Evolutionary conservation across 2,113 vertebrate genomes (phyloP).

Genomic region (Entomyzon cyanotis): DNA sequence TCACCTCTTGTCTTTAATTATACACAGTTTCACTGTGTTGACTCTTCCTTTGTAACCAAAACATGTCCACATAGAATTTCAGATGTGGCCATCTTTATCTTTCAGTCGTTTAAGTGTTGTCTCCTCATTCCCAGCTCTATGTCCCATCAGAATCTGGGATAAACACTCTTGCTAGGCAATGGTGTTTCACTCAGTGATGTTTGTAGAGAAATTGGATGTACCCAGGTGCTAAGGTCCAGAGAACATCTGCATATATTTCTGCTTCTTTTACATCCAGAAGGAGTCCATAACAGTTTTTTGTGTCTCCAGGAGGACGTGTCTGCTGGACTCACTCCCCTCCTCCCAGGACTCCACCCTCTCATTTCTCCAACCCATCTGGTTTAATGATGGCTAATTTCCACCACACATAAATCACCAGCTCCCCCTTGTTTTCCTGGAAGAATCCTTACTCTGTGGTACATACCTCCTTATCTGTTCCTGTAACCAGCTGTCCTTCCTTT

Average conservation of each 20-base stretch:
- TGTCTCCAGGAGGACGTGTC: neutral
- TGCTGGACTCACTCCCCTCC: neutral
- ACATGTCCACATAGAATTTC: neutral
- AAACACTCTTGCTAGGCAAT: neutral
- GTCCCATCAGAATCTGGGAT: neutral
- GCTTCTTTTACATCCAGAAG: neutral
- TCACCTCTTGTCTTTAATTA: neutral
- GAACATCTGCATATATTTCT: accelerated
- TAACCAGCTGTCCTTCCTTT: conserved; percentile 29
- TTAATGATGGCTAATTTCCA: neutral
- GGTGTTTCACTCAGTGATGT: neutral
- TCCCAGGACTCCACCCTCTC: neutral
- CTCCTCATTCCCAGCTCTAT: neutral
- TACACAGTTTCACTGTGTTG: neutral
- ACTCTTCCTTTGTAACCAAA: neutral
- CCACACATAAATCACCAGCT: neutral
- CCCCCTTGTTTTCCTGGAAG: neutral
- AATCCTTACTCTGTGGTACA: neutral
- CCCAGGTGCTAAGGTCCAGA: neutral
- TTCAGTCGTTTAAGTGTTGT: neutral
- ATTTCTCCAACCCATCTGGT: conserved; percentile 1
- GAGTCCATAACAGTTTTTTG: neutral
- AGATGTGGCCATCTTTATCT: neutral
- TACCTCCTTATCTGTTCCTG: conserved; percentile 8
- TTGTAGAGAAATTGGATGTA: neutral